Evolutionary conservation across 1,140 invertebrate genomes (phyloP).

Genomic region (Cecropterus lyciades): DNA sequence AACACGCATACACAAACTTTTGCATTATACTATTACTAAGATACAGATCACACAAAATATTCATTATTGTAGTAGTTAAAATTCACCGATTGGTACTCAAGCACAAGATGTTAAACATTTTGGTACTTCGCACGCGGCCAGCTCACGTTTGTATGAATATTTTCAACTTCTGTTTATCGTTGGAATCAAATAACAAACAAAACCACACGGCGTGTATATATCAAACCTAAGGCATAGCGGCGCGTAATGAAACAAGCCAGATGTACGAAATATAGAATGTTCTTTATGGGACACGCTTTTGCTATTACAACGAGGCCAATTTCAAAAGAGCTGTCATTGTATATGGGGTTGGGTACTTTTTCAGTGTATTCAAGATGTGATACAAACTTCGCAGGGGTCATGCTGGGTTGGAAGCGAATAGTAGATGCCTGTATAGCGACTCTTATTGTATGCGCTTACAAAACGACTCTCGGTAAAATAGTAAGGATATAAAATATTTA

Average conservation of each 20-base stretch:
- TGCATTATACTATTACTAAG: too few species aligned
- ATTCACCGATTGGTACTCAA: too few species aligned
- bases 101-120: too few species aligned
- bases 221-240: conserved; percentile 41
- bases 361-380: conserved; percentile 39
- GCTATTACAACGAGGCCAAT: conserved; percentile 62
- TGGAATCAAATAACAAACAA: conserved; percentile 25
- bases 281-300: conserved; percentile 71
- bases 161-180: conserved; percentile 6
- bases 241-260: conserved; percentile 63
- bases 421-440: conserved; percentile 42
- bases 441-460: conserved; percentile 54
- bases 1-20: too few species aligned
- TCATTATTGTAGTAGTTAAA: too few species aligned
- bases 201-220: conserved; percentile 29
- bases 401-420: conserved; percentile 40
- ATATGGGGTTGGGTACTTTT: conserved; percentile 42
- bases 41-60: too few species aligned
- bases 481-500: conserved; percentile 53
- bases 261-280: conserved; percentile 69
- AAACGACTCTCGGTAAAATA: conserved; percentile 49
- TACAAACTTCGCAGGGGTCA: conserved; percentile 44
- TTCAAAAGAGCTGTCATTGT: conserved; percentile 51
- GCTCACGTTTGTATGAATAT: background rate
- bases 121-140: background rate